Evolutionary conservation across 2,888 invertebrate species (phyloP).

Genomic region (Nephrotoma flavescens): DNA sequence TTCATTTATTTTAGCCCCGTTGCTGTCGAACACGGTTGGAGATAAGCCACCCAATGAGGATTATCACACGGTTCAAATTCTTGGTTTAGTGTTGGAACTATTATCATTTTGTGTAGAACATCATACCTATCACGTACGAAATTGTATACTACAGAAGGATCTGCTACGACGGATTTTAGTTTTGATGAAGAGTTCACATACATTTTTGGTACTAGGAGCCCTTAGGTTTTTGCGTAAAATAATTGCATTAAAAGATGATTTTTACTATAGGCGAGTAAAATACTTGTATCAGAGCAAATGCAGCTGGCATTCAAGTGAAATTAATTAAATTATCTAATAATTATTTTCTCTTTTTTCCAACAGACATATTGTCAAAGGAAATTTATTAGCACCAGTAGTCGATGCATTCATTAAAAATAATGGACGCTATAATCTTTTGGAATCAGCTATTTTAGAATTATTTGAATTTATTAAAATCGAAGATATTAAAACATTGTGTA

Average conservation of each 20-base stretch:
- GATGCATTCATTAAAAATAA: conserved; percentile 95
- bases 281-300: not conserved
- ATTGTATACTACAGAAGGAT: conserved; percentile 94
- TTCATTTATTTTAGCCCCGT: conserved; percentile 47
- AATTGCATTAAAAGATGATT: conserved; percentile 94
- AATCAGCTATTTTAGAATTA: conserved; percentile 97
- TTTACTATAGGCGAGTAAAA: conserved; percentile 58
- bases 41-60: conserved; percentile 87
- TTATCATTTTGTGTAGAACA: conserved; percentile 98
- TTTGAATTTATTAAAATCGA: conserved; percentile 97
- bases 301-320: not conserved
- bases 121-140: conserved; percentile 97
- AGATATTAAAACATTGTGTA: conserved; percentile 78
- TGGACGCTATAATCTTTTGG: conserved; percentile 94
- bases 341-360: conserved; percentile 6
- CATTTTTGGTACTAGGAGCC: conserved; percentile 92
- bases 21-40: conserved; percentile 81
- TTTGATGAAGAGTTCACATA: conserved; percentile 92
- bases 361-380: conserved; percentile 85
- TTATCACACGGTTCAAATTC: conserved; percentile 89
- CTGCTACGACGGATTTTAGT: conserved; percentile 87
- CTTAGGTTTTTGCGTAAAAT: conserved; percentile 95
- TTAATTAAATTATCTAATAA: conserved; percentile 2
- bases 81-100: conserved; percentile 88
- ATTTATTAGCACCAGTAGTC: conserved; percentile 89